Evolutionary conservation across 2,888 invertebrate species (phyloP).

Genomic region (Salticus scenicus): DNA sequence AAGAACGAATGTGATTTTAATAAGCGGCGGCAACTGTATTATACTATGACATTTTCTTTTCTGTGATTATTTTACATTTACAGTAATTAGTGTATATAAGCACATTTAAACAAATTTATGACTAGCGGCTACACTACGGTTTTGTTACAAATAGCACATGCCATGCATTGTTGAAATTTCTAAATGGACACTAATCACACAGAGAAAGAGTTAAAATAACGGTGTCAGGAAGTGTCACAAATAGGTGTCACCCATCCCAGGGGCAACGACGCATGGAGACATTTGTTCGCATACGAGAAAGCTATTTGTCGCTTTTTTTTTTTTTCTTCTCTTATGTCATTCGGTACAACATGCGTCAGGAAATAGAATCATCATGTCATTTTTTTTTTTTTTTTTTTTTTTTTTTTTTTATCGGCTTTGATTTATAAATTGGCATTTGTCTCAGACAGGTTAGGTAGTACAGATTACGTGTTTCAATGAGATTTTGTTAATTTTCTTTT

Average conservation of each 20-base stretch:
- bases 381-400: no score
- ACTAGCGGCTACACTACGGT: no score
- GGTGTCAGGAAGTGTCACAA: background rate
- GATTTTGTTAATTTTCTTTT: no score
- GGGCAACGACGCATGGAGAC: background rate
- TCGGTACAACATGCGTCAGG: background rate
- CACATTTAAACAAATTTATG: no score
- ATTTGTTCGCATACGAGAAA: background rate
- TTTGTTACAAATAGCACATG: no score
- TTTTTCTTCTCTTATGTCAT: background rate
- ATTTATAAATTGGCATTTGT: slow-evolving; percentile 1
- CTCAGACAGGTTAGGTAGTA: background rate
- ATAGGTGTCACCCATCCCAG: background rate
- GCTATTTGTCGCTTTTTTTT: background rate
- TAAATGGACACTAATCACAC: background rate
- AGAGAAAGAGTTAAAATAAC: background rate
- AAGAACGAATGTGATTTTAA: no score
- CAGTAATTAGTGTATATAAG: no score
- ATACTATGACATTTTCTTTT: no score
- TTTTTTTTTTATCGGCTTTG: background rate
- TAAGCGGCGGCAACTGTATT: no score
- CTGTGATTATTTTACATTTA: no score
- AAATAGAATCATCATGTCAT: background rate
- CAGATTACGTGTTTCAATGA: background rate
- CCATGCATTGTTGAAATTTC: no score